Percentiles rank a stretch among this genome's conserved stretches.
phyloP scores from a whole-genome alignment of 2,888 invertebrate genomes.

The Dolichopus griseipennis region DNA sequence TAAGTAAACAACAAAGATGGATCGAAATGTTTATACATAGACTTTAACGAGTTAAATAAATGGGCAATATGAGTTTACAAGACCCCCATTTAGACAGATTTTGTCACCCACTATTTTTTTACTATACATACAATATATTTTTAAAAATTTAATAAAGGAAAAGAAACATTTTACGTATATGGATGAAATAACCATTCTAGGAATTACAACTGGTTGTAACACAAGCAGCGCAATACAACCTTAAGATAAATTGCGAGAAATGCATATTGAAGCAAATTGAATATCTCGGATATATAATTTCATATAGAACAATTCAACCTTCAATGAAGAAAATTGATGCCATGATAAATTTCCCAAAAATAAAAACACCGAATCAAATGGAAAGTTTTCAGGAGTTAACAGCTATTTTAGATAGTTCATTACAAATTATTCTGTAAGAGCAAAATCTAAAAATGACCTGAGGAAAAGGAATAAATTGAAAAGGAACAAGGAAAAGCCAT shows the following conservation, averaged over 20 bases:
- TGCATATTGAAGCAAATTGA: constrained; percentile 21
- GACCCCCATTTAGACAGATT: constrained; percentile 36
- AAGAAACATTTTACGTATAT: constrained; percentile 24
- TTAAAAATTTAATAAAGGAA: constrained; percentile 18
- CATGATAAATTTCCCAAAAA: constrained; percentile 25
- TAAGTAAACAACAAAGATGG: constrained; percentile 26
- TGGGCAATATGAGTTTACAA: constrained; percentile 29
- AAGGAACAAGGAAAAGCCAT: too few species aligned
- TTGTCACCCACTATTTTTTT: constrained; percentile 31
- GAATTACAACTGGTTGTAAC: constrained; percentile 17
- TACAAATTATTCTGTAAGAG: too few species aligned
- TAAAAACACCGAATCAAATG: constrained; percentile 24
- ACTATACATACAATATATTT: constrained; percentile 25
- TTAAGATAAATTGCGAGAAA: constrained; percentile 22
- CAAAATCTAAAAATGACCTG: too few species aligned
- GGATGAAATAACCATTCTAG: constrained; percentile 29
- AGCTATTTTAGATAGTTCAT: too few species aligned
- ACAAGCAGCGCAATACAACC: constrained; percentile 13
- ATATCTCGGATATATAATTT: constrained; percentile 22
- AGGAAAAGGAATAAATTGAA: too few species aligned
- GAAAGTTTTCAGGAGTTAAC: too few species aligned
- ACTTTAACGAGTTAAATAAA: constrained; percentile 25
- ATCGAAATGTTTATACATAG: constrained; percentile 25
- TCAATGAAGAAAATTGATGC: constrained; percentile 25
- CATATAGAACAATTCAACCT: constrained; percentile 22